These are phyloP conservation scores for Melanostigma gelatinosum DNA, from an alignment of 2,113 vertebrate genomes.

Conservation along the genomic window DNA sequence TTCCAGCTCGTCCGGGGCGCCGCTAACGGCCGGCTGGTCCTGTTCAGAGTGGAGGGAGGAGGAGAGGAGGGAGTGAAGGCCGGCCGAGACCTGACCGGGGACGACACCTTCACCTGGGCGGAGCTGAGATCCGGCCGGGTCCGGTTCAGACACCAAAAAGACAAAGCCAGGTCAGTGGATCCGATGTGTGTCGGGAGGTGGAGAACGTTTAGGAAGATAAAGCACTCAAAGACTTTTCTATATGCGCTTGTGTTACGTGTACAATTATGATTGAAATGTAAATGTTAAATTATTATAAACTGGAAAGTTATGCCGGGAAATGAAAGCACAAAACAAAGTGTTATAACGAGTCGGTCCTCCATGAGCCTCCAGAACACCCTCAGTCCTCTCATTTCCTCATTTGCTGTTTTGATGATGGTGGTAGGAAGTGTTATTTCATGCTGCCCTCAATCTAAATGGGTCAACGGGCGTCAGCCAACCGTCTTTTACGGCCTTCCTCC, in stretches of 20 bases:
- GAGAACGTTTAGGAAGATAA: background rate
- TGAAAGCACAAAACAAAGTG: no score
- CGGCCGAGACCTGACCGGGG: slow-evolving; percentile 72
- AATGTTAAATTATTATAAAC: no score
- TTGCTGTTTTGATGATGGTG: no score
- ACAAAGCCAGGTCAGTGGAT: slow-evolving; percentile 83
- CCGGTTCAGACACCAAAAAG: slow-evolving; percentile 84
- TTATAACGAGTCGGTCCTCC: no score
- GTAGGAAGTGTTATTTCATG: no score
- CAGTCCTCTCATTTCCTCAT: no score
- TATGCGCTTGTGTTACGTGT: background rate
- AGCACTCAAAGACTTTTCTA: background rate
- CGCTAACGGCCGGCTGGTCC: slow-evolving; percentile 84
- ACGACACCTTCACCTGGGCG: slow-evolving; percentile 83
- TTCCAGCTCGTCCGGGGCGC: slow-evolving; percentile 84
- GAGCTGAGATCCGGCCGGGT: slow-evolving; percentile 84
- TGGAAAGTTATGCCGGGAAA: no score
- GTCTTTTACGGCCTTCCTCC: background rate
- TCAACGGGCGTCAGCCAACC: background rate
- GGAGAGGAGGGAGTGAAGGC: slow-evolving; percentile 35
- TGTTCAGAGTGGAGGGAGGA: slow-evolving; percentile 39
- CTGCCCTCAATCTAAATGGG: background rate
- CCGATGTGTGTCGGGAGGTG: background rate
- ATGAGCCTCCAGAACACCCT: no score
- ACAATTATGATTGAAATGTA: no score